Conservation (phyloP, 1,140 invertebrate species). For the Choristoneura fumiferana region DNA sequence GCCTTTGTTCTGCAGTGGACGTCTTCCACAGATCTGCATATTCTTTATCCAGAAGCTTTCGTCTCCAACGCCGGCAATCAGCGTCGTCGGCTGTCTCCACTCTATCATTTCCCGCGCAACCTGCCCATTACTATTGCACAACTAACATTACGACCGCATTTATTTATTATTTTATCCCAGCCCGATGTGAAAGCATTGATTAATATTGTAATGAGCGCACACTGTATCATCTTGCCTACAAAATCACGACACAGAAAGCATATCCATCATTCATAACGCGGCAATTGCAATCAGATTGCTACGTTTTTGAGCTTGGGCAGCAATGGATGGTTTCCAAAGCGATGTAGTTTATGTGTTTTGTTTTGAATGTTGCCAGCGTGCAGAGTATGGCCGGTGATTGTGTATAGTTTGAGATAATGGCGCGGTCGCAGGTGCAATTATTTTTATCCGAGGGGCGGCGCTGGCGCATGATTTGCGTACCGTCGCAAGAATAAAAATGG, state of each 20-base stretch:
- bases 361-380: slow-evolving; percentile 22
- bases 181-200: slow-evolving; percentile 65
- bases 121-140: slow-evolving; percentile 53
- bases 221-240: slow-evolving; percentile 34
- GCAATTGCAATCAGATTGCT: neutral
- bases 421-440: slow-evolving; percentile 64
- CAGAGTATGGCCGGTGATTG: slow-evolving; percentile 50
- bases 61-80: slow-evolving; percentile 7
- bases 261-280: neutral
- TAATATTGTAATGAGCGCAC: slow-evolving; percentile 71
- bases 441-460: slow-evolving; percentile 42
- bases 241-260: neutral
- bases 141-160: slow-evolving; percentile 53
- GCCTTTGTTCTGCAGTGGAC: too few species aligned
- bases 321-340: neutral
- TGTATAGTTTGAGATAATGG: slow-evolving; percentile 71
- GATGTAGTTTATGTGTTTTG: slow-evolving; percentile 18
- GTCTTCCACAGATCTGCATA: too few species aligned
- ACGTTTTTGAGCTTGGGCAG: neutral
- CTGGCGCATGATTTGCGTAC: slow-evolving; percentile 6
- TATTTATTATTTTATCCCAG: slow-evolving; percentile 52
- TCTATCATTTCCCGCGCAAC: slow-evolving; percentile 43
- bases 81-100: slow-evolving; percentile 24
- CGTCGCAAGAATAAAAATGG: neutral
- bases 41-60: too few species aligned